Conservation (phyloP, 2,888 invertebrate genomes). For the Tortrix viridana region DNA sequence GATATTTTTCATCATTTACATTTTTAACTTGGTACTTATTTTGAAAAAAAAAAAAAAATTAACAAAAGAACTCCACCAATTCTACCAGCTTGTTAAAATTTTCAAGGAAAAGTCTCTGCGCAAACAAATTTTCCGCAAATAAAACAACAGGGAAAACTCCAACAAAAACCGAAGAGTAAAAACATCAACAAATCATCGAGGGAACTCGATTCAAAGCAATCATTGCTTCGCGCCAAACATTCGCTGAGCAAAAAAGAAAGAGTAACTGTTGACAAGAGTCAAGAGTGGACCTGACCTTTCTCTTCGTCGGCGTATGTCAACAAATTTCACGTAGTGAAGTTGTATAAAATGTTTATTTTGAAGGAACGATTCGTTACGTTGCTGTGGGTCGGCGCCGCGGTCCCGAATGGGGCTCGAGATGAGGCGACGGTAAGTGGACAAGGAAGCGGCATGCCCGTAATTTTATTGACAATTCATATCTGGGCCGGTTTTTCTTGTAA, state of each 20-base stretch:
- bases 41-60: too few species aligned
- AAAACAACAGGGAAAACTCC: neutral
- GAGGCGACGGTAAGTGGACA: constrained; percentile 51
- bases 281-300: constrained; percentile 12
- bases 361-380: constrained; percentile 13
- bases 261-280: constrained; percentile 22
- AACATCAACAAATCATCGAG: constrained; percentile 15
- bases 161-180: constrained; percentile 12
- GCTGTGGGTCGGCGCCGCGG: constrained; percentile 5
- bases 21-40: too few species aligned
- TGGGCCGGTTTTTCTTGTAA: too few species aligned
- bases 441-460: constrained; percentile 40
- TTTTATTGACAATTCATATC: too few species aligned
- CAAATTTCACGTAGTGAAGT: constrained; percentile 14
- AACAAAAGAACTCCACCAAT: too few species aligned
- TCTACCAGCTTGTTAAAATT: too few species aligned
- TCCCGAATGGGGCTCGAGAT: constrained; percentile 15
- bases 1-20: too few species aligned
- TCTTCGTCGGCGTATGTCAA: constrained; percentile 14
- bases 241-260: constrained; percentile 39
- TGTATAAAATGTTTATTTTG: constrained; percentile 23
- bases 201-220: constrained; percentile 18
- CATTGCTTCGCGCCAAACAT: constrained; percentile 14
- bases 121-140: neutral
- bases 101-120: too few species aligned